Conservation (phyloP, 2,797 vertebrate species). For the Chelon labrosus region DNA sequence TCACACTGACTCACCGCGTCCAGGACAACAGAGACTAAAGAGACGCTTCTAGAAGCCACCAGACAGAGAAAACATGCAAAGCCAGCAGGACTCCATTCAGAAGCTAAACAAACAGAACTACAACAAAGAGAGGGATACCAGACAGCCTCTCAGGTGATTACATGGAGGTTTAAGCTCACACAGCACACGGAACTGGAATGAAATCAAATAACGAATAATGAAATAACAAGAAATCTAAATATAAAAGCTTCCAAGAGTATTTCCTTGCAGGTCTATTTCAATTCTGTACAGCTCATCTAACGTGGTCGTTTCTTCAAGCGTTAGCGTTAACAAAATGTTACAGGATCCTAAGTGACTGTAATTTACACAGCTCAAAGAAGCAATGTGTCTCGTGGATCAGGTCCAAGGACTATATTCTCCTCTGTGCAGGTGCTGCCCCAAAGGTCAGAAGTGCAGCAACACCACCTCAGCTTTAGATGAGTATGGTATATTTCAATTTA, state of each 20-base stretch:
- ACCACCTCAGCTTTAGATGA: slow-evolving; percentile 19
- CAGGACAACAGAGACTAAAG: slow-evolving; percentile 65
- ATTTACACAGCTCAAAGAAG: slow-evolving; percentile 23
- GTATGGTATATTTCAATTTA: slow-evolving; percentile 33
- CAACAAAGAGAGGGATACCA: slow-evolving; percentile 65
- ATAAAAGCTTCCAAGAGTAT: neutral
- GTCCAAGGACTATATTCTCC: slow-evolving; percentile 42
- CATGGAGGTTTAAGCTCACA: slow-evolving; percentile 42
- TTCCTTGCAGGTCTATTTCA: neutral
- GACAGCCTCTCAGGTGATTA: slow-evolving; percentile 68
- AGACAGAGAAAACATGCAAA: slow-evolving; percentile 74
- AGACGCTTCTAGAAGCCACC: slow-evolving; percentile 77
- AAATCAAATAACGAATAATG: slow-evolving; percentile 27
- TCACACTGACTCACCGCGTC: slow-evolving; percentile 51
- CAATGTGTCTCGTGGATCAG: slow-evolving; percentile 21
- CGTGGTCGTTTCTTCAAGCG: slow-evolving; percentile 21
- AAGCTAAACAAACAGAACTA: slow-evolving; percentile 69
- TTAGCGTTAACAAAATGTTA: slow-evolving; percentile 31
- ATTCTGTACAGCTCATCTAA: neutral
- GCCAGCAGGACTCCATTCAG: slow-evolving; percentile 78
- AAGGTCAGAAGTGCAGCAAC: slow-evolving; percentile 40
- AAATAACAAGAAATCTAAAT: slow-evolving; percentile 23
- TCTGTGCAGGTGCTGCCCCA: slow-evolving; percentile 46
- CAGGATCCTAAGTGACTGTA: slow-evolving; percentile 8
- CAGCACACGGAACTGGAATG: slow-evolving; percentile 4